Base-by-base conservation (phyloP, 2,113 vertebrate genomes). In the Istiophorus platypterus region DNA sequence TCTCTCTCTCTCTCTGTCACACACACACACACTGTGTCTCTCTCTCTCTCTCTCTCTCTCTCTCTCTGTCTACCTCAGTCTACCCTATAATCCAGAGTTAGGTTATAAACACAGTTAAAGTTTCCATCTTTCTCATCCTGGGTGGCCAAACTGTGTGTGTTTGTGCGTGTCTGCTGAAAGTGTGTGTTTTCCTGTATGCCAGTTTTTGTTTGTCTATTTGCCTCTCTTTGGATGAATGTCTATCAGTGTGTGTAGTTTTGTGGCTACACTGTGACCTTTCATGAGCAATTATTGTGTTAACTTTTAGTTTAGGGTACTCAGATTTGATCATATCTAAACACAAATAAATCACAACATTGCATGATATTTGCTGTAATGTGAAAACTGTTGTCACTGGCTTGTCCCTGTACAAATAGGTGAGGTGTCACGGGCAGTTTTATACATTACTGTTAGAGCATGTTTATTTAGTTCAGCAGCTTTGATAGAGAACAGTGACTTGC, bases 41-140 rank as follows among this genome's bases (percentile, higher is more conserved):
- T 27, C 69, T 49, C 72, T 54, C 77, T 22, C 58, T 41, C 56
- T 61, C 76, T 66, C 80, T 67, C 80, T 61, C 77, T 52, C 72
- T 34, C 73, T 67, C 69, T 13, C 68, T 4, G 31, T 51, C 76
- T 41, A 78, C 68, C 72, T 61, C 76, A 74, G 63, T 82, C 90
- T 81, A 85, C 88, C 89, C 93, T 95, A 78, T 96, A 95, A 95
- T 95, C 95, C 90, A 89, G 89, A 92, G 82, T 86, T 93, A 88
- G 89, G 92, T 90, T 93, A 92, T 92, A 94, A 94, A 94, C 94
- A 94, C 88, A 86, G 90, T 93, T 94, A 93, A 92, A 93, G 86
- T 94, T 93, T 95, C 93, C 94, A 92, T 85, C 78, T 83, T 68
- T 57, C 68, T 90, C 93, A 81, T 92, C 88, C 90, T 96, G 95